A percentile compares a stretch with the other conserved stretches of the same genome.
Conservation (phyloP, 2,888 invertebrate species). For the Coleophora deauratella region DNA sequence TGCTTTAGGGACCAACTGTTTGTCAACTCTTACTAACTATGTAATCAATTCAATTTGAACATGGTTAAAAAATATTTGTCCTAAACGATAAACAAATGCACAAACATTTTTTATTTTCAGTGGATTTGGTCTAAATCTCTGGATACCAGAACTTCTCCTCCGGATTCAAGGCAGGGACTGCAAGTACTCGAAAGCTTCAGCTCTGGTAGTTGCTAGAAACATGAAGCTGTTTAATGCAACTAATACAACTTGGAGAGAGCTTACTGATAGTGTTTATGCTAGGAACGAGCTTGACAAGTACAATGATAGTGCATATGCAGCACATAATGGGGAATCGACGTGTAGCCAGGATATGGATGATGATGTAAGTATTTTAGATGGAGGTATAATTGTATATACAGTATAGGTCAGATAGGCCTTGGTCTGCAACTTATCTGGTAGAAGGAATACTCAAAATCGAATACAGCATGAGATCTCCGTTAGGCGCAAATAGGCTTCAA, state of each 20-base stretch:
- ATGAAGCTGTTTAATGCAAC: conserved; percentile 34
- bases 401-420: too few relatives aligned
- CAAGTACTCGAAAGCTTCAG: conserved; percentile 35
- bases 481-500: too few relatives aligned
- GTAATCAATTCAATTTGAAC: too few relatives aligned
- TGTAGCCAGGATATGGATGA: conserved; percentile 47
- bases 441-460: too few relatives aligned
- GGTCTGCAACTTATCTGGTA: too few relatives aligned
- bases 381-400: too few relatives aligned
- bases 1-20: too few relatives aligned
- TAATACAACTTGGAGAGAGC: conserved; percentile 47
- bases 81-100: too few relatives aligned
- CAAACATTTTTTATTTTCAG: too few relatives aligned
- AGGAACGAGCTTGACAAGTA: conserved; percentile 30
- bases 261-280: conserved; percentile 57
- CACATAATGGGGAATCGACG: neutral
- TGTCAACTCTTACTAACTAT: too few relatives aligned
- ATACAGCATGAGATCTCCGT: too few relatives aligned
- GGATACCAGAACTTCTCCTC: conserved; percentile 85
- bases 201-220: neutral
- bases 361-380: conserved; percentile 32
- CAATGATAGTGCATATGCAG: conserved; percentile 26
- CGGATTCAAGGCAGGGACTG: conserved; percentile 62
- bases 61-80: too few relatives aligned
- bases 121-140: conserved; percentile 80